phyloP scores from a whole-genome alignment of 2,113 vertebrate species.

The Cranoglanis bouderius region DNA sequence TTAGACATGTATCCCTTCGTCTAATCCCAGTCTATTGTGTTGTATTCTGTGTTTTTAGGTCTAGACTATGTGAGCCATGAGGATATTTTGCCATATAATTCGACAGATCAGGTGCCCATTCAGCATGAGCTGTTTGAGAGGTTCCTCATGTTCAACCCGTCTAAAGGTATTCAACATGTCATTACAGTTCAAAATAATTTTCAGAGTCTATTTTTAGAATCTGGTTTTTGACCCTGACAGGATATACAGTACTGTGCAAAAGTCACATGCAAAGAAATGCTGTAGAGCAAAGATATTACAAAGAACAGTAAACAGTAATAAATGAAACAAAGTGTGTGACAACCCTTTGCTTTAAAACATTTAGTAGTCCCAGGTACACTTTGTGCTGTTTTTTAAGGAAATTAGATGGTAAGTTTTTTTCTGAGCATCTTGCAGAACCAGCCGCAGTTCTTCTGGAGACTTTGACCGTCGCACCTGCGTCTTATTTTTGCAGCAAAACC shows the following conservation, averaged over 20 bases:
- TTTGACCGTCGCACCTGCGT: no score
- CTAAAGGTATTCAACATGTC: constrained; percentile 75
- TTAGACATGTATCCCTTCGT: background rate
- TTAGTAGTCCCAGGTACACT: no score
- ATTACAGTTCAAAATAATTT: background rate
- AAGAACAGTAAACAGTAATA: no score
- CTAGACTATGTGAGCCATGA: constrained; percentile 89
- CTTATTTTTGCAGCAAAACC: no score
- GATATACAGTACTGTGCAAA: background rate
- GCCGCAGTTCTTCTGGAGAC: no score
- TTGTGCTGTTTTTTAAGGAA: no score
- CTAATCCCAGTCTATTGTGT: background rate
- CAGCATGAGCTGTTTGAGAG: constrained; percentile 89
- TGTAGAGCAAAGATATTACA: no score
- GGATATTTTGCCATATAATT: constrained; percentile 87
- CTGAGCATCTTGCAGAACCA: no score
- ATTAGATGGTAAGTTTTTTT: no score
- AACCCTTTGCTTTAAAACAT: no score
- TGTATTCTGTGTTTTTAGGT: constrained; percentile 64
- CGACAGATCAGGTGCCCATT: constrained; percentile 86
- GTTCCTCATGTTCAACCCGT: constrained; percentile 82
- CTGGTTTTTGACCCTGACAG: background rate
- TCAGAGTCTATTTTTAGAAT: background rate
- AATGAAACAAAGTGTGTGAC: no score
- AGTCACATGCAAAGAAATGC: no score